A percentile compares a stretch with the other conserved stretches of the same genome.
Evolutionary conservation across 1,140 invertebrate species (phyloP).

Genomic region (Lordiphosa collinella): DNA sequence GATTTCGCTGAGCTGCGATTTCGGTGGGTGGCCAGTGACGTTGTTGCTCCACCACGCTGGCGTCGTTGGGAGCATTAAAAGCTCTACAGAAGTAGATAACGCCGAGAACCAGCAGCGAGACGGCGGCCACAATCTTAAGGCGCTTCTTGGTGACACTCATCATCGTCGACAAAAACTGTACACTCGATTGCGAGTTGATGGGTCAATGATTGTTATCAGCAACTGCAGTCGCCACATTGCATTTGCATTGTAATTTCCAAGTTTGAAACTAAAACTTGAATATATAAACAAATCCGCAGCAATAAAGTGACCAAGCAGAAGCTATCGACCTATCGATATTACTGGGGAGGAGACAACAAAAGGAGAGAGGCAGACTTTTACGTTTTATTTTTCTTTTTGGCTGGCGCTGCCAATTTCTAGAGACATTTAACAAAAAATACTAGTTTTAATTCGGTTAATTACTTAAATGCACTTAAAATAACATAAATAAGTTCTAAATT

Average conservation of each 20-base stretch:
- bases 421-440: too few relatives aligned
- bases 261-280: conserved; percentile 18
- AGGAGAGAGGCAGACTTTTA: too few relatives aligned
- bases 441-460: too few relatives aligned
- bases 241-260: conserved; percentile 35
- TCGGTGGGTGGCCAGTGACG: conserved; percentile 55
- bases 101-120: conserved; percentile 14
- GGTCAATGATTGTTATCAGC: conserved; percentile 41
- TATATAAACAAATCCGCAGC: conserved; percentile 32
- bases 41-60: conserved; percentile 34
- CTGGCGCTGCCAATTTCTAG: too few relatives aligned
- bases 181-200: conserved; percentile 21
- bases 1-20: conserved; percentile 30
- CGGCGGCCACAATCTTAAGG: conserved; percentile 46
- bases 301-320: not conserved
- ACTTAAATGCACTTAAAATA: too few relatives aligned
- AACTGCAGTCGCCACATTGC: conserved; percentile 37
- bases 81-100: conserved; percentile 52
- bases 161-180: conserved; percentile 15
- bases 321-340: conserved; percentile 12
- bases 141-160: conserved; percentile 62
- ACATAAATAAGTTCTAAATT: too few relatives aligned
- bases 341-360: too few relatives aligned
- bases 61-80: conserved; percentile 2
- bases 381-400: too few relatives aligned